Evolutionary conservation across 2,797 vertebrate species (phyloP).

Genomic region (Myotis daubentonii): DNA sequence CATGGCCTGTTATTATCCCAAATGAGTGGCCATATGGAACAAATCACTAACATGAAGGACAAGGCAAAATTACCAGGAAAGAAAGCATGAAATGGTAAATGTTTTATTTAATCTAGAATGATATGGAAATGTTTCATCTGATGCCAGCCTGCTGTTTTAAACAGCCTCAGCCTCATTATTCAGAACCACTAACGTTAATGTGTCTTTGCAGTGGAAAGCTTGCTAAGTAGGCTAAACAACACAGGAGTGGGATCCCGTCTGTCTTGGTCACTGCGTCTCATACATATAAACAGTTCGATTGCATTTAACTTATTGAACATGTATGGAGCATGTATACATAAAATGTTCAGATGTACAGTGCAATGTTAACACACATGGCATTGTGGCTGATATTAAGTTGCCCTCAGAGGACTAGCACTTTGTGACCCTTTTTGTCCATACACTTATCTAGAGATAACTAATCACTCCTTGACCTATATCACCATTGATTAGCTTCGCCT

Average conservation of each 20-base stretch:
- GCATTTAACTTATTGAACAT: constrained; percentile 59
- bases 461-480: neutral
- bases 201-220: constrained; percentile 53
- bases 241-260: neutral
- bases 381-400: neutral
- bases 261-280: neutral
- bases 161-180: constrained; percentile 70
- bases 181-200: constrained; percentile 63
- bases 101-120: constrained; percentile 78
- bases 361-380: too few relatives aligned
- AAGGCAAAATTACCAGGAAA: constrained; percentile 68
- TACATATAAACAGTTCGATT: constrained; percentile 52
- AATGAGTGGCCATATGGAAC: constrained; percentile 72
- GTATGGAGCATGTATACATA: neutral
- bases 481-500: neutral
- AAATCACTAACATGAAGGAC: constrained; percentile 67
- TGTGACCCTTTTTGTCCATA: neutral
- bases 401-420: neutral
- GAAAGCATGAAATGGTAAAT: constrained; percentile 76
- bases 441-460: neutral
- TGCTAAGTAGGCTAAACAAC: constrained; percentile 44
- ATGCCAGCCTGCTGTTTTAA: constrained; percentile 75
- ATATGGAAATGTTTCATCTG: constrained; percentile 72
- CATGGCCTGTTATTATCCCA: constrained; percentile 69
- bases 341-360: neutral